Percentiles rank a stretch among this genome's conserved stretches.
Conservation (phyloP, 2,888 invertebrate species). For the Taphrorychus bicolor region DNA sequence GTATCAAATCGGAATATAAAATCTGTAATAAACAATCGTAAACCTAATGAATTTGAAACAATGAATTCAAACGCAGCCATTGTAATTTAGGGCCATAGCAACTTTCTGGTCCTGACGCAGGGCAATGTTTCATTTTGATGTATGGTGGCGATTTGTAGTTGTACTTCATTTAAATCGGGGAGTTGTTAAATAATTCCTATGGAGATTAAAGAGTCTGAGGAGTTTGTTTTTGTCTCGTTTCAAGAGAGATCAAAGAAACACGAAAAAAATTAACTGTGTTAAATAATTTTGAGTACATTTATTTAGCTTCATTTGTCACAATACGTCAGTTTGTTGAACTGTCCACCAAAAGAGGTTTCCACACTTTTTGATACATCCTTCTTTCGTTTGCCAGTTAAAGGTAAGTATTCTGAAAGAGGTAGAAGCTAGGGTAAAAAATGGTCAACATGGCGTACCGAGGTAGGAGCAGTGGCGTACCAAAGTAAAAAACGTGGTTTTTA, state of each 20-base stretch:
- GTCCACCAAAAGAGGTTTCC: too few relatives aligned
- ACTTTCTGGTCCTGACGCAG: slow-evolving; percentile 26
- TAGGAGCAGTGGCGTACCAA: too few relatives aligned
- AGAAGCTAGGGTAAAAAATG: too few relatives aligned
- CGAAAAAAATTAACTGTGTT: too few relatives aligned
- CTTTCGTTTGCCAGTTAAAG: too few relatives aligned
- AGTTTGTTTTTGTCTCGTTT: background rate
- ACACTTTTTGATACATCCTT: too few relatives aligned
- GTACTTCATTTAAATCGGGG: slow-evolving; percentile 18
- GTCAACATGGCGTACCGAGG: too few relatives aligned
- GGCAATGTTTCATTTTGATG: slow-evolving; percentile 34
- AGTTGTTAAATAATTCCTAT: slow-evolving; percentile 17
- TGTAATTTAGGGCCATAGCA: slow-evolving; percentile 20
- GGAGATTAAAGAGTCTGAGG: background rate
- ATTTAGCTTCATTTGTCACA: too few relatives aligned
- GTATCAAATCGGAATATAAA: slow-evolving; percentile 16
- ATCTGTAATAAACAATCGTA: slow-evolving; percentile 22
- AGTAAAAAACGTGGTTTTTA: too few relatives aligned
- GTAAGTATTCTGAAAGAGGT: too few relatives aligned
- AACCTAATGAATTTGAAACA: slow-evolving; percentile 31
- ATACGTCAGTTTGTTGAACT: too few relatives aligned
- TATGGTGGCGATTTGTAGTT: slow-evolving; percentile 24
- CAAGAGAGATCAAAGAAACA: background rate
- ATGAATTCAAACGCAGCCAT: slow-evolving; percentile 31
- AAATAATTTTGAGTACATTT: too few relatives aligned